Evolutionary conservation across 2,797 vertebrate genomes (phyloP).

Genomic region (Cygnus olor): DNA sequence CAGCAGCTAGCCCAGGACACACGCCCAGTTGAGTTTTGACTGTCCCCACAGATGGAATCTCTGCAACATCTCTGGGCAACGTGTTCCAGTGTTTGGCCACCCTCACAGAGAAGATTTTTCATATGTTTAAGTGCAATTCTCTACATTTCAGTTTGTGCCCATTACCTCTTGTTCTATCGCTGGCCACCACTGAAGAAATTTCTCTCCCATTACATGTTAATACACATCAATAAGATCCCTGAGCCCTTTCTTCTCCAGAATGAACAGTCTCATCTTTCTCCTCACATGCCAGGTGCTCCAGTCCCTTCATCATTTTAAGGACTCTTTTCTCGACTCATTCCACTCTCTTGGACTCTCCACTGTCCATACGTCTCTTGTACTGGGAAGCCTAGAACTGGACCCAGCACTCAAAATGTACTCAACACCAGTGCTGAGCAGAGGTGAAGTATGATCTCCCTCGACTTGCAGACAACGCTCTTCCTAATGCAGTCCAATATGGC

Average conservation of each 20-base stretch:
- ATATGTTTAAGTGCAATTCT: not conserved
- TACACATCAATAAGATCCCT: not conserved
- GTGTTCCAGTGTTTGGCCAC: not conserved
- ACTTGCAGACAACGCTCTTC: not conserved
- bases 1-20: not conserved
- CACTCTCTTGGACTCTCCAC: not conserved
- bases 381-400: not conserved
- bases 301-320: not conserved
- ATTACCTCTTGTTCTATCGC: not conserved
- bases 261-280: not conserved
- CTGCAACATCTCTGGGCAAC: fast-evolving
- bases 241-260: not conserved
- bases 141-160: not conserved
- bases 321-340: fast-evolving
- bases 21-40: not conserved
- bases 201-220: not conserved
- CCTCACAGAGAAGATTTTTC: not conserved
- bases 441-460: not conserved
- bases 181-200: not conserved
- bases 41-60: not conserved
- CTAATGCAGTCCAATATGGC: too few species aligned
- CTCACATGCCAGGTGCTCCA: not conserved
- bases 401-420: not conserved
- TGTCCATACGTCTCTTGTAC: not conserved
- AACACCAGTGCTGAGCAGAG: not conserved